phyloP scores from a whole-genome alignment of 2,888 invertebrate species.

The Drosophila engyochracea region DNA sequence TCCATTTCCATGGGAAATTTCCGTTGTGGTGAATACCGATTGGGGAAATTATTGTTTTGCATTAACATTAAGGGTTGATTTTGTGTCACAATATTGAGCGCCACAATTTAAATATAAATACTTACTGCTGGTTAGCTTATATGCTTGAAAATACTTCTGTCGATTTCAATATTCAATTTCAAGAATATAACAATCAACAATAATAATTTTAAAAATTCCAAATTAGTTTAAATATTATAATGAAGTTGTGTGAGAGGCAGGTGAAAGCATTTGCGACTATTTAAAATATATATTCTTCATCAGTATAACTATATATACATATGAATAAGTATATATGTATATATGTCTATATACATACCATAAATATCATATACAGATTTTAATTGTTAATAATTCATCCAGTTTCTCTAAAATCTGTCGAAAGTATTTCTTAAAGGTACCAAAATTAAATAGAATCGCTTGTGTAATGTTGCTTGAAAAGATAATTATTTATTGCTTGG shows the following conservation, averaged over 20 bases:
- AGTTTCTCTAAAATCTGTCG: background rate
- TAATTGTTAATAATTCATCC: background rate
- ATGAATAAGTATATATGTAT: background rate
- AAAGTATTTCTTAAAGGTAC: background rate
- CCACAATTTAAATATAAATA: background rate
- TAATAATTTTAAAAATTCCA: background rate
- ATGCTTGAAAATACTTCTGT: background rate
- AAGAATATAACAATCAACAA: background rate
- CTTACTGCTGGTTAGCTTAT: background rate
- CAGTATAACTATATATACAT: too few relatives aligned
- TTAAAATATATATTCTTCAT: background rate
- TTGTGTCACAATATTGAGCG: constrained; percentile 4
- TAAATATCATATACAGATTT: background rate
- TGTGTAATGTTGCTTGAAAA: background rate
- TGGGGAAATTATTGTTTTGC: constrained; percentile 9
- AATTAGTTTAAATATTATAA: background rate
- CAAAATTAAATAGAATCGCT: background rate
- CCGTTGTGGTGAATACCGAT: constrained; percentile 5
- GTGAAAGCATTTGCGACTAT: background rate
- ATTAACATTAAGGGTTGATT: constrained; percentile 22
- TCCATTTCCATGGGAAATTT: constrained; percentile 50
- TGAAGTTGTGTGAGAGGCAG: background rate
- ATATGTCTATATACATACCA: background rate
- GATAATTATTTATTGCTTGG: background rate
- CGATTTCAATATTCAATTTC: accelerated